Evolutionary conservation across 1,140 invertebrate species (phyloP), one percentile per base, ranked within the genome.

Genomic region (Chymomyza costata): DNA sequence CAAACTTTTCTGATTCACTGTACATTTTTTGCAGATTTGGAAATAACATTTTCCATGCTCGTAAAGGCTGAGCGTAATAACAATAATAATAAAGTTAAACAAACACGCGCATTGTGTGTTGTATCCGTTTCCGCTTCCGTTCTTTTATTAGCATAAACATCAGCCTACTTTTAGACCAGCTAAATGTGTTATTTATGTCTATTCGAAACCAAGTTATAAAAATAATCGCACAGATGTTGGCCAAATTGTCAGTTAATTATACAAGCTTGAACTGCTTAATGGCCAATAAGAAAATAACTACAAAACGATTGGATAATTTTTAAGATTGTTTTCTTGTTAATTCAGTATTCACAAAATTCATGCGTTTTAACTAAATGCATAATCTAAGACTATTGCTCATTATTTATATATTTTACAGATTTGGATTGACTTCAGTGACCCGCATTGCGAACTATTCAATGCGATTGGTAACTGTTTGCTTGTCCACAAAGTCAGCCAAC

Each of bases 401-500:
- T 15, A 68, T 74, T 71, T 78, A 71, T 66, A 80, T 78, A 71
- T 53, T 66, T 65, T 65, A 78, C 71, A 76, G 34, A 21, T 37
- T 48, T 40, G 18, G 13, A 13, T 37, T 14, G 39, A 15, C 14
- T 37, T n/a, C 3, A 6, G 6, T 15, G 11, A 35, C 32, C 17
- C 14, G 30, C 8, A 25, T 5, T 11, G 8, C 31, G 5, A 18
- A 28, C 70, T 31, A 76, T 32, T 62, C 48, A 21, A 80, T 80
- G 52, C 74, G 41, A 40, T 80, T 80, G 43, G 54, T 62, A 13
- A 40, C 56, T 0, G 50, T 6, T 15, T 64, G 43, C 39, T 68
- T 32, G 15, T 59, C 31, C 10, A 28, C 62, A 19, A 51, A 80
- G 45, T 41, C 59, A 35, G 65, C 51, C 49, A 92, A 80, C 91